Conservation (phyloP, 2,797 vertebrate genomes). For the Falco naumanni region DNA sequence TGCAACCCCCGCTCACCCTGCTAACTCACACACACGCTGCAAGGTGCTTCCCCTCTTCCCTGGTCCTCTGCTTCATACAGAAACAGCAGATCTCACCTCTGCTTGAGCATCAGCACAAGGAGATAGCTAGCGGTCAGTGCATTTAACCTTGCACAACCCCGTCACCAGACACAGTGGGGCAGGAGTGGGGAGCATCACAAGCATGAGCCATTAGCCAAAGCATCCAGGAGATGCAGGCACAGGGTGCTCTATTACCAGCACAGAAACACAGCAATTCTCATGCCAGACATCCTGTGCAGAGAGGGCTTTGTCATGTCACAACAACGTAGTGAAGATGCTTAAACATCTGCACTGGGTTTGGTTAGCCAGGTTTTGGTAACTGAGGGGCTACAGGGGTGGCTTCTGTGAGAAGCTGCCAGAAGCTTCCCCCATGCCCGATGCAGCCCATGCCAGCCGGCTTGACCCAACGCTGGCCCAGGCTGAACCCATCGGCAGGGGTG, state of each 20-base stretch:
- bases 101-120: not conserved
- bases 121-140: rapidly evolving
- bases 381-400: not conserved
- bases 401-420: not conserved
- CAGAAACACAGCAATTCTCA: too few relatives aligned
- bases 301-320: rapidly evolving
- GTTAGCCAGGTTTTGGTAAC: not conserved
- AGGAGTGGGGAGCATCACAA: rapidly evolving
- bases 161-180: rapidly evolving
- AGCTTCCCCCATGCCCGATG: too few relatives aligned
- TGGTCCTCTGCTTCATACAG: not conserved
- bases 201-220: rapidly evolving
- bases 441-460: not conserved
- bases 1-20: not conserved
- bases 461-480: not conserved
- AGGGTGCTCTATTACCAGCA: rapidly evolving
- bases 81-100: not conserved
- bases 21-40: rapidly evolving
- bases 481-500: too few relatives aligned
- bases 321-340: too few relatives aligned
- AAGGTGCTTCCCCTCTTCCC: too few relatives aligned
- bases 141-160: rapidly evolving
- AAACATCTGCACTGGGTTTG: not conserved
- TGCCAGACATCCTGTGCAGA: rapidly evolving
- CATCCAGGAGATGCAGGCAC: not conserved